These are phyloP conservation scores for Trogon surrucura DNA, from an alignment of 2,113 vertebrate genomes.

Conservation along the genomic window DNA sequence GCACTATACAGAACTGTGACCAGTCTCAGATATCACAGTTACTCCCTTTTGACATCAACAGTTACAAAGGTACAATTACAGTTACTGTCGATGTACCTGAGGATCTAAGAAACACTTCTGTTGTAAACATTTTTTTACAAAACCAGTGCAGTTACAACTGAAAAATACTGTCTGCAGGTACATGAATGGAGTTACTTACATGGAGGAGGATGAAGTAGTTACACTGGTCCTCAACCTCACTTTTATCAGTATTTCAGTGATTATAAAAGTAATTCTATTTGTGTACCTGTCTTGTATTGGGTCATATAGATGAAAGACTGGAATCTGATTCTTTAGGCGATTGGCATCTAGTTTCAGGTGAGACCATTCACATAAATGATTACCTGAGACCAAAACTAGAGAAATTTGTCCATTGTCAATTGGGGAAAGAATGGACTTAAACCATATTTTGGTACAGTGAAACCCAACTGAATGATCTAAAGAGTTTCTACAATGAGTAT, in stretches of 20 bases:
- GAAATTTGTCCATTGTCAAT: not conserved
- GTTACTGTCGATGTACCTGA: not conserved
- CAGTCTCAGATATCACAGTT: not conserved
- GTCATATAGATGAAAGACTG: not conserved
- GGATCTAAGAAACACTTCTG: not conserved
- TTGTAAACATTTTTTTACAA: not conserved
- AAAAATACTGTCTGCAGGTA: accelerated
- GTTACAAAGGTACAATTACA: not conserved
- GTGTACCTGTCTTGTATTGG: not conserved
- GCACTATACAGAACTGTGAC: not conserved
- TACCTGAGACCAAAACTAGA: not conserved
- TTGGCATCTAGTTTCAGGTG: not conserved
- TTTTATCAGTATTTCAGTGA: not conserved
- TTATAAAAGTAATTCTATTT: not conserved
- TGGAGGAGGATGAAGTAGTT: not conserved
- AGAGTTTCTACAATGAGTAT: not conserved
- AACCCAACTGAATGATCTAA: not conserved
- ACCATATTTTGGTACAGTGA: not conserved
- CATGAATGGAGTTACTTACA: not conserved
- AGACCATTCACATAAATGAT: not conserved
- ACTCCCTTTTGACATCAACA: not conserved
- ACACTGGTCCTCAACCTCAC: not conserved
- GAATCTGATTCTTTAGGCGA: not conserved
- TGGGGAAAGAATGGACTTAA: not conserved
- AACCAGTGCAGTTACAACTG: not conserved